phyloP scores from a whole-genome alignment of 1,140 invertebrate species.

The Asobara japonica region DNA sequence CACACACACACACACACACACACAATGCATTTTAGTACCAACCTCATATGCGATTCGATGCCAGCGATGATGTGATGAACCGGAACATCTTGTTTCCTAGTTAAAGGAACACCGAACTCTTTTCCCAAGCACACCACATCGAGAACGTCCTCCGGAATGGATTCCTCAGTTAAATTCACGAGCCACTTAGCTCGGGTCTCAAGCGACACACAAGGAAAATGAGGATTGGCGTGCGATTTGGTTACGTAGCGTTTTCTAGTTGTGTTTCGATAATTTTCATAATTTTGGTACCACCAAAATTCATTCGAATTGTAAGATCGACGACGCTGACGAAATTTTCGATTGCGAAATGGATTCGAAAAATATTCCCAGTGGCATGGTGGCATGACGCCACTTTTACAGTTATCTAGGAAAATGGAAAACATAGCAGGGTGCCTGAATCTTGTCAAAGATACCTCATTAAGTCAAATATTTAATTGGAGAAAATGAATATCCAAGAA shows the following conservation, averaged over 20 bases:
- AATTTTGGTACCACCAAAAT: no score
- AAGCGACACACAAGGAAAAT: not conserved
- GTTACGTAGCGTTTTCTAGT: no score
- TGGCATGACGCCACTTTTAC: not conserved
- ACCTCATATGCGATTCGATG: constrained; percentile 10
- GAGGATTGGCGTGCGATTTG: not conserved
- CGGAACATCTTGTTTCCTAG: not conserved
- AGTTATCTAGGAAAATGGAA: not conserved
- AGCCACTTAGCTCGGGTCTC: constrained; percentile 11
- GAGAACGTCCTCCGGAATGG: constrained; percentile 29
- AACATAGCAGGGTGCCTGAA: not conserved
- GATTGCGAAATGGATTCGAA: no score
- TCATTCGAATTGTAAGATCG: no score
- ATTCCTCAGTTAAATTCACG: constrained; percentile 5
- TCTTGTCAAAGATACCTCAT: not conserved
- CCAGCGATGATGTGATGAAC: not conserved
- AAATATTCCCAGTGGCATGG: not conserved
- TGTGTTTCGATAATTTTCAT: no score
- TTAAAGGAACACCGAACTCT: constrained; percentile 30
- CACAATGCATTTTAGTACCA: no score
- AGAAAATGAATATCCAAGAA: no score
- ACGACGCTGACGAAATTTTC: no score
- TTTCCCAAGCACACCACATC: constrained; percentile 27
- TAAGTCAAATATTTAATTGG: no score
- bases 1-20: no score